Evolutionary conservation across 2,888 invertebrate species (phyloP).

Genomic region (Lycocerus yunnanus): DNA sequence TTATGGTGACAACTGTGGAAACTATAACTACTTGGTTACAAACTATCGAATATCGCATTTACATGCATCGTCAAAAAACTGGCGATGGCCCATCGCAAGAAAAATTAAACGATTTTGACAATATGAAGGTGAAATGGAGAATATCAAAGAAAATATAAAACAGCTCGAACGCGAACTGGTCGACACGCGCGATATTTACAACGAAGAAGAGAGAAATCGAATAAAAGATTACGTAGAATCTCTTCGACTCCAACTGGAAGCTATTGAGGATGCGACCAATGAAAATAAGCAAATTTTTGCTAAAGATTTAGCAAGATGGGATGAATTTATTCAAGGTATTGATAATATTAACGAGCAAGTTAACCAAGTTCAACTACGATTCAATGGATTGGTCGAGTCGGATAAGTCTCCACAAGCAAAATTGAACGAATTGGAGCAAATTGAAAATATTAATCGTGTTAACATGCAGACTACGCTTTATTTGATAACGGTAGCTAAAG

Average conservation of each 20-base stretch:
- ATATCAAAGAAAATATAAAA: slow-evolving; percentile 69
- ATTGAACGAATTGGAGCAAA: slow-evolving; percentile 69
- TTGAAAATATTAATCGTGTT: slow-evolving; percentile 70
- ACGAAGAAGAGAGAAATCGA: slow-evolving; percentile 55
- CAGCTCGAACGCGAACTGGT: slow-evolving; percentile 65
- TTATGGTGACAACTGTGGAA: slow-evolving; percentile 75
- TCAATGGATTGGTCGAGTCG: slow-evolving; percentile 63
- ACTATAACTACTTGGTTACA: slow-evolving; percentile 84
- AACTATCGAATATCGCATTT: slow-evolving; percentile 81
- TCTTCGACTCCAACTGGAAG: slow-evolving; percentile 69
- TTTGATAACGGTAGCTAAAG: slow-evolving; percentile 66
- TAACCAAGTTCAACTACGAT: slow-evolving; percentile 57
- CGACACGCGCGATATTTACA: slow-evolving; percentile 56
- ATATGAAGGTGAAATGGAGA: slow-evolving; percentile 68
- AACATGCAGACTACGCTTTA: slow-evolving; percentile 65
- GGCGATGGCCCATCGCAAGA: slow-evolving; percentile 64
- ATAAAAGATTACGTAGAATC: slow-evolving; percentile 63
- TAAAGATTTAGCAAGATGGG: slow-evolving; percentile 71
- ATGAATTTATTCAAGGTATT: slow-evolving; percentile 69
- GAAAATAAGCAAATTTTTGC: slow-evolving; percentile 62
- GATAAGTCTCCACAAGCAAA: slow-evolving; percentile 71
- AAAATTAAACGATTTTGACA: slow-evolving; percentile 64
- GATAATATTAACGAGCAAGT: slow-evolving; percentile 62
- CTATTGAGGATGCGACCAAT: slow-evolving; percentile 70
- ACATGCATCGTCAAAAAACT: slow-evolving; percentile 62